Conservation (phyloP, 2,113 vertebrate species). For the Brachyhypopomus gauderio region DNA sequence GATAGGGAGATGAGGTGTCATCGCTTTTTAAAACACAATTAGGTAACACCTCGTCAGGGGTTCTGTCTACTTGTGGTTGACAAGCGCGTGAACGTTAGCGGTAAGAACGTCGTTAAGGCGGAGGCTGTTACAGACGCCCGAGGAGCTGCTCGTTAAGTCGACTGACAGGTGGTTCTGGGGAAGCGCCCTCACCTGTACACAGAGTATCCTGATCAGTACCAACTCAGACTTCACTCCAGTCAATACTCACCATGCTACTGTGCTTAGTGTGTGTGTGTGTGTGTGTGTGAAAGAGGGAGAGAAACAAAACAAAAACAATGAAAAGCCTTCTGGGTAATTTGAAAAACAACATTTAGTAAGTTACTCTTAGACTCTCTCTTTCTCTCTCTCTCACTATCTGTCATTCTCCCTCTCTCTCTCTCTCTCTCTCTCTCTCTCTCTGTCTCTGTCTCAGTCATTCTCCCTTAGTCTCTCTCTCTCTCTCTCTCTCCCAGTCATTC, state of each 20-base stretch:
- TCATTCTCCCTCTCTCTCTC: no score
- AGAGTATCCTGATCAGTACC: slow-evolving; percentile 31
- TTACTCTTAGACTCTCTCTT: no score
- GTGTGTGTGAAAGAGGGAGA: not conserved
- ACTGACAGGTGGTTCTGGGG: slow-evolving; percentile 84
- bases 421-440: no score
- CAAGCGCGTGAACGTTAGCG: slow-evolving; percentile 79
- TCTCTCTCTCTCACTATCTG: no score
- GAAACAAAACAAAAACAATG: slow-evolving; percentile 15
- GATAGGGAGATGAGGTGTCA: slow-evolving; percentile 70
- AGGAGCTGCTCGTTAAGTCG: slow-evolving; percentile 70
- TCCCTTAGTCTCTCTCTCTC: no score
- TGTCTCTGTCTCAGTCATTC: no score
- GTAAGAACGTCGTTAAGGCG: slow-evolving; percentile 69
- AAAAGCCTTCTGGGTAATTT: slow-evolving; percentile 67
- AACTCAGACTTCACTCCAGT: slow-evolving; percentile 65
- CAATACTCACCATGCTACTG: slow-evolving; percentile 82
- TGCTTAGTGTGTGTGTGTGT: slow-evolving; percentile 66
- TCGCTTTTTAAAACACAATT: slow-evolving; percentile 89
- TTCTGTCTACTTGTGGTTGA: slow-evolving; percentile 80
- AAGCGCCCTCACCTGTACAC: slow-evolving; percentile 53
- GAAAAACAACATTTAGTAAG: slow-evolving; percentile 70
- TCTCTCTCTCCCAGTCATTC: no score
- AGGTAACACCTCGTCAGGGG: slow-evolving; percentile 91
- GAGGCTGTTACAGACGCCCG: slow-evolving; percentile 72